Percentiles rank a stretch among this genome's conserved stretches.
Evolutionary conservation across 2,797 vertebrate genomes (phyloP).

Genomic region (Sarcoramphus papa): DNA sequence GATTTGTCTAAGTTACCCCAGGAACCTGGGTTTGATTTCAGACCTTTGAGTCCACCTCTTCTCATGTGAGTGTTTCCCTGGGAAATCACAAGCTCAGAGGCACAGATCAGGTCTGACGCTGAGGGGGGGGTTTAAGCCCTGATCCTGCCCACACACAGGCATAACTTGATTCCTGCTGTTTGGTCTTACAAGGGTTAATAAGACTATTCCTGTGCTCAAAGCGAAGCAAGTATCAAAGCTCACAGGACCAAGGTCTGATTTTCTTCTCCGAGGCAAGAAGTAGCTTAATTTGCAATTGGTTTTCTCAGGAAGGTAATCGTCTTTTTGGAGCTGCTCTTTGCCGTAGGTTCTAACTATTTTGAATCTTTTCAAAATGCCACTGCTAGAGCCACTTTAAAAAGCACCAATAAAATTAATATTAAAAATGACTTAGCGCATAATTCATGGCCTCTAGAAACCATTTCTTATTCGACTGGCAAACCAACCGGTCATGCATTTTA

Average conservation of each 20-base stretch:
- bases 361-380: neutral
- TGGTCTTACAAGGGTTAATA: neutral
- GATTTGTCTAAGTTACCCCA: neutral
- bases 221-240: neutral
- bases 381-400: neutral
- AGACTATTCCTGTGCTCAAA: neutral
- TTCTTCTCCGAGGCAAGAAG: neutral
- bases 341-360: neutral
- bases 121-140: neutral
- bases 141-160: neutral
- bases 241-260: neutral
- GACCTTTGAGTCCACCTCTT: neutral
- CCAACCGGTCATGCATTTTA: neutral
- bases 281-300: neutral
- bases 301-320: neutral
- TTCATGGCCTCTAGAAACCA: conserved; percentile 15
- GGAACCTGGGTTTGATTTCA: neutral
- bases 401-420: conserved; percentile 8
- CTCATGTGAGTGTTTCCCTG: accelerated
- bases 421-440: neutral
- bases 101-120: neutral
- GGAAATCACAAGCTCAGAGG: neutral
- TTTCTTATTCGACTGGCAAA: neutral
- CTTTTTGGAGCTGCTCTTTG: neutral
- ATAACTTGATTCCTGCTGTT: neutral